A percentile compares a stretch with the other conserved stretches of the same genome.
phyloP scores from a whole-genome alignment of 23 tunicate genomes.

The Botrylloides violaceus region DNA sequence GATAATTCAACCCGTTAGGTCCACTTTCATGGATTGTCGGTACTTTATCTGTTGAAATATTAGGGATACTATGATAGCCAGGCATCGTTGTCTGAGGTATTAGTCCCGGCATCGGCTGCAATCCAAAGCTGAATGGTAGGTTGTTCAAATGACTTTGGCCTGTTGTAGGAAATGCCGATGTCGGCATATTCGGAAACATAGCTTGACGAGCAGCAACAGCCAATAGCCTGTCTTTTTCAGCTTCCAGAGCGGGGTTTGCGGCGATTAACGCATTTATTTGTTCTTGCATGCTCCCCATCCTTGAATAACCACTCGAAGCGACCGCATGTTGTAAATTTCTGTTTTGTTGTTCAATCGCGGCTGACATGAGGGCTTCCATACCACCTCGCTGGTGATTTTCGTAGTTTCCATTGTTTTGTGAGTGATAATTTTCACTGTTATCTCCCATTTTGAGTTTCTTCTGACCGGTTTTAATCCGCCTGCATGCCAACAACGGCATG shows the following conservation, averaged over 20 bases:
- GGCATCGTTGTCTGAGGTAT: slow-evolving; percentile 3
- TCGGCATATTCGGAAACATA: background rate
- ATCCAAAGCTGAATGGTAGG: background rate
- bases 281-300: background rate
- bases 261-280: background rate
- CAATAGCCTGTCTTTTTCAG: background rate
- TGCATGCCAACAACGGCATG: no score
- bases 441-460: no score
- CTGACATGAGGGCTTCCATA: slow-evolving; percentile 47
- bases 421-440: no score
- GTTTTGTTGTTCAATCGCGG: slow-evolving; percentile 25
- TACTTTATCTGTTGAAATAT: background rate
- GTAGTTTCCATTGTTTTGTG: no score
- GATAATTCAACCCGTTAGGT: slow-evolving; percentile 10
- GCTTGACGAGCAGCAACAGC: background rate
- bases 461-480: no score
- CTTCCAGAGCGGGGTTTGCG: background rate
- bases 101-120: background rate
- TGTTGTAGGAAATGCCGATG: background rate
- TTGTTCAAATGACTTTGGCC: background rate
- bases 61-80: background rate
- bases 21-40: slow-evolving; percentile 8
- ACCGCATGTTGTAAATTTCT: no score
- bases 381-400: no score
- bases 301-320: background rate